Evolutionary conservation across 1,140 invertebrate genomes (phyloP).

Genomic region (Heliconius congener): DNA sequence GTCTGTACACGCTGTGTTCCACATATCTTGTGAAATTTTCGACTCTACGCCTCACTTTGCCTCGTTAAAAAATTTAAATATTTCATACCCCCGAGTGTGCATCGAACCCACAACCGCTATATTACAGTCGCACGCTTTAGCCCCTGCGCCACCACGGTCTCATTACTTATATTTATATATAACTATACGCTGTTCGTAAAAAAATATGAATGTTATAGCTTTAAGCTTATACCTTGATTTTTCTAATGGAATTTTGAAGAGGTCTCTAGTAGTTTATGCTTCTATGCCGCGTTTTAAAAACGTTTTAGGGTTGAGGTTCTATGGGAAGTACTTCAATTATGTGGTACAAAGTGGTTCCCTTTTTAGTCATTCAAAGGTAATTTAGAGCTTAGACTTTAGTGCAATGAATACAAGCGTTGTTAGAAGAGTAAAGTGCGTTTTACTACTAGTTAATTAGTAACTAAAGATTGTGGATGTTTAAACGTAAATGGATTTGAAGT

Average conservation of each 20-base stretch:
- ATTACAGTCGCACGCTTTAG: too few relatives aligned
- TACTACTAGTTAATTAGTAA: slow-evolving; percentile 3
- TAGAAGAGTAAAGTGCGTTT: not conserved
- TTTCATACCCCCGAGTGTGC: too few relatives aligned
- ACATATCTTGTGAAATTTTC: too few relatives aligned
- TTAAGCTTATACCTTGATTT: slow-evolving; percentile 8
- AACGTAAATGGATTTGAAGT: too few relatives aligned
- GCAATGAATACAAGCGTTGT: not conserved
- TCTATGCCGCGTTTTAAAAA: slow-evolving; percentile 1
- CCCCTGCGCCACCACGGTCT: too few relatives aligned
- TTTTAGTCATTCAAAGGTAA: slow-evolving; percentile 9
- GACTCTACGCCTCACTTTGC: too few relatives aligned
- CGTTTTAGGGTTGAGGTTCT: slow-evolving; percentile 3
- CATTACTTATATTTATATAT: too few relatives aligned
- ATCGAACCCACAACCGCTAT: too few relatives aligned
- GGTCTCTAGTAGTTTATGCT: not conserved
- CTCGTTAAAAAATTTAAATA: too few relatives aligned
- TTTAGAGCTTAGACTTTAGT: slow-evolving; percentile 1
- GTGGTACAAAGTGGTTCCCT: not conserved
- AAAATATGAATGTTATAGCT: not conserved
- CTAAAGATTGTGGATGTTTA: not conserved
- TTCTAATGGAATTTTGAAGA: slow-evolving; percentile 1
- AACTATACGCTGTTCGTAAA: too few relatives aligned
- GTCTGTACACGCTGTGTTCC: too few relatives aligned
- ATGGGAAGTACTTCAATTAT: slow-evolving; percentile 12